These are phyloP conservation scores for Crotalus helleri DNA, from an alignment of 2,113 vertebrate species.

Conservation along the genomic window DNA sequence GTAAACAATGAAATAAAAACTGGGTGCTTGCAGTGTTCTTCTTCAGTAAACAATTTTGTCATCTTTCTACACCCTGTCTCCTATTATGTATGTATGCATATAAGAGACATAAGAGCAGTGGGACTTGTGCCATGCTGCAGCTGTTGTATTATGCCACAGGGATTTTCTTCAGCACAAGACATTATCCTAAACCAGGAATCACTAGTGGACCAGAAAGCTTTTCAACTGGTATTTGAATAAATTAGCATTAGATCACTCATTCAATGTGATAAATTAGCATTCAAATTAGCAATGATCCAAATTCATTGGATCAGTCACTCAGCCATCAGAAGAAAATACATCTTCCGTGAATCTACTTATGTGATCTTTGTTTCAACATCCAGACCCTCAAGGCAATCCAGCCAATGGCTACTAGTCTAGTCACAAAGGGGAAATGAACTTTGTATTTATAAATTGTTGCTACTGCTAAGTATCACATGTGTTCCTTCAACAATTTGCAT, in stretches of 20 bases:
- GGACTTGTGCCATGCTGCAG: slow-evolving; percentile 18
- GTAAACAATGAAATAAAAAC: background rate
- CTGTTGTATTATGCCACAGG: slow-evolving; percentile 45
- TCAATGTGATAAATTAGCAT: background rate
- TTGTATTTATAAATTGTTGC: background rate
- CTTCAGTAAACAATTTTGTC: background rate
- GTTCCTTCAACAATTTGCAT: background rate
- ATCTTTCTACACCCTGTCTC: background rate
- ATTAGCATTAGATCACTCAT: background rate
- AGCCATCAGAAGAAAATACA: background rate
- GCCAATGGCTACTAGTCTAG: background rate
- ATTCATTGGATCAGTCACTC: background rate
- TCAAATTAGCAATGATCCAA: slow-evolving; percentile 19
- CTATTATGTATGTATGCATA: background rate
- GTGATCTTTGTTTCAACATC: background rate
- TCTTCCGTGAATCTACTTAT: background rate
- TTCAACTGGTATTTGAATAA: background rate
- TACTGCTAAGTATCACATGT: background rate
- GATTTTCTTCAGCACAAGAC: slow-evolving; percentile 4
- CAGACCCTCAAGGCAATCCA: background rate
- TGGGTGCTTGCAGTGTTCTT: accelerated
- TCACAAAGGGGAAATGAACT: background rate
- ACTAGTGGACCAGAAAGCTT: background rate
- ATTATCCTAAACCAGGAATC: background rate
- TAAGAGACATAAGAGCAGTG: slow-evolving; percentile 28